Evolutionary conservation across 2,888 invertebrate genomes (phyloP).

Genomic region (Tetragnatha montana): DNA sequence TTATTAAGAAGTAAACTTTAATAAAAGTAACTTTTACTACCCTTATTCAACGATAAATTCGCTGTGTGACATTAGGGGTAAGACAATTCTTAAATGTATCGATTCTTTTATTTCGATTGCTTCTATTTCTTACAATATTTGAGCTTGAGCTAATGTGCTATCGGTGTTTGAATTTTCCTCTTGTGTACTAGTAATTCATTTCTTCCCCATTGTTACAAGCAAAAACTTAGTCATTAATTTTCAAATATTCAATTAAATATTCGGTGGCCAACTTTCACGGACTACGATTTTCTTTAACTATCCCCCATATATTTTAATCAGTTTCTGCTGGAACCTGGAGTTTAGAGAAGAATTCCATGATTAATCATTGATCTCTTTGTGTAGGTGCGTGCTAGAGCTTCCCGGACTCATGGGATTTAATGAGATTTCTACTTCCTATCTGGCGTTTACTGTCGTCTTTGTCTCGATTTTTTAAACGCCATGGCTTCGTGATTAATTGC

Average conservation of each 20-base stretch:
- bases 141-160: neutral
- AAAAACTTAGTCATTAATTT: neutral
- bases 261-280: neutral
- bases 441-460: neutral
- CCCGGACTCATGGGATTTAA: neutral
- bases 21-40: too few species aligned
- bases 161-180: neutral
- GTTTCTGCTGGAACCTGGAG: slow-evolving; percentile 12
- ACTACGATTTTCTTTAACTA: slow-evolving; percentile 19
- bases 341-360: slow-evolving; percentile 10
- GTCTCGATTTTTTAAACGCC: neutral
- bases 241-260: neutral
- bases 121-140: too few species aligned
- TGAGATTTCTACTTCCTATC: slow-evolving; percentile 1
- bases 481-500: neutral
- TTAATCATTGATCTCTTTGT: slow-evolving; percentile 14
- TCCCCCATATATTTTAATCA: slow-evolving; percentile 34
- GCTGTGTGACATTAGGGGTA: too few species aligned
- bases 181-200: neutral
- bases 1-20: too few species aligned
- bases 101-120: too few species aligned
- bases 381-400: slow-evolving; percentile 22
- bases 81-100: too few species aligned
- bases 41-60: too few species aligned
- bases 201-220: neutral